phyloP scores from a whole-genome alignment of 1,140 invertebrate genomes.

The Chlorops oryzae region DNA sequence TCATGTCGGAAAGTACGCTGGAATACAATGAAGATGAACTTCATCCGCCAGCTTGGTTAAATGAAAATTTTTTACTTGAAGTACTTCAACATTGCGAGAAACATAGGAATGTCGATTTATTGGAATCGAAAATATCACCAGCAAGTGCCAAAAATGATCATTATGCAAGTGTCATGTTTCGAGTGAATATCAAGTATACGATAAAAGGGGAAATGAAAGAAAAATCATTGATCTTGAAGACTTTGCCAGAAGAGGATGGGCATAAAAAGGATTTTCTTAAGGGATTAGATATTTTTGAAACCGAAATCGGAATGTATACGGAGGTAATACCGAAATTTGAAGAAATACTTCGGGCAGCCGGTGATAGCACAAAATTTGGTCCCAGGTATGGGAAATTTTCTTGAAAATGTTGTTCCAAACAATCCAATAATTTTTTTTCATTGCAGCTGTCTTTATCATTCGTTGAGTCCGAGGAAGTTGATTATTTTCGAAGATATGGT shows the following conservation, averaged over 20 bases:
- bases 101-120: conserved; percentile 5
- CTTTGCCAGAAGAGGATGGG: conserved; percentile 3
- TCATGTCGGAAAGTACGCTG: neutral
- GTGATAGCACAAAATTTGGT: conserved; percentile 8
- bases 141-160: neutral
- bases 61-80: conserved; percentile 20
- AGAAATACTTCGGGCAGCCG: neutral
- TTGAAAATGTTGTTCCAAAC: too few relatives aligned
- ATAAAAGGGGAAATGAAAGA: neutral
- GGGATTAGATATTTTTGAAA: conserved; percentile 5
- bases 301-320: conserved; percentile 10
- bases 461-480: conserved; percentile 20
- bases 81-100: conserved; percentile 19
- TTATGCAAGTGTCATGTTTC: conserved; percentile 6
- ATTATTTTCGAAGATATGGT: conserved; percentile 33
- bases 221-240: conserved; percentile 11
- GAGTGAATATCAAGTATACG: too few relatives aligned
- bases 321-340: conserved; percentile 10
- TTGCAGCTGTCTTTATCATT: too few relatives aligned
- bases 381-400: too few relatives aligned
- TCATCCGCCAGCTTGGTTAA: conserved; percentile 24
- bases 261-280: conserved; percentile 7
- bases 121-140: neutral
- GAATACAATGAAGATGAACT: conserved; percentile 29
- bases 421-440: too few relatives aligned